Conservation (phyloP, 2,888 invertebrate genomes). For the Charanyca ferruginea region DNA sequence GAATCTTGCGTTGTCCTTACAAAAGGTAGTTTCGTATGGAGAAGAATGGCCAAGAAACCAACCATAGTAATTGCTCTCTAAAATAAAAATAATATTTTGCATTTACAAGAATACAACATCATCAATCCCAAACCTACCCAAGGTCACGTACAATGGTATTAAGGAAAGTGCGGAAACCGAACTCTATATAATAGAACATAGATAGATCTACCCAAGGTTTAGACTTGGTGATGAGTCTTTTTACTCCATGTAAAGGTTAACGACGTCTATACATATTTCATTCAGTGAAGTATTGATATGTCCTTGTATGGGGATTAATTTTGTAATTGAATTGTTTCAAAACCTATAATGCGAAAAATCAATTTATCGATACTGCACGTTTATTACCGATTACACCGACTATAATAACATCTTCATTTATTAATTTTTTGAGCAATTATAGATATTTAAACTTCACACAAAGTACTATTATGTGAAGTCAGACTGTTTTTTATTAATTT, state of each 20-base stretch:
- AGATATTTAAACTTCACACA: conserved; percentile 23
- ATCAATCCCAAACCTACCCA: too few relatives aligned
- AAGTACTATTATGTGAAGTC: conserved; percentile 15
- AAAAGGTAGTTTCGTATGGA: too few relatives aligned
- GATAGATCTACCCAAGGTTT: too few relatives aligned
- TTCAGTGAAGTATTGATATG: background rate
- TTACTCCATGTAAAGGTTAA: background rate
- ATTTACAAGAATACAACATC: too few relatives aligned
- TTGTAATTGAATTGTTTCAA: conserved; percentile 20
- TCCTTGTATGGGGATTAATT: conserved; percentile 16
- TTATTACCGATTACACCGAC: conserved; percentile 13
- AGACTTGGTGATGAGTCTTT: background rate
- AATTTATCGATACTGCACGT: conserved; percentile 16
- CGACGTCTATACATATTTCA: background rate
- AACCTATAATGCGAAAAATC: conserved; percentile 2
- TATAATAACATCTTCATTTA: conserved; percentile 23
- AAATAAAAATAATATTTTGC: too few relatives aligned
- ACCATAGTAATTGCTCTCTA: too few relatives aligned
- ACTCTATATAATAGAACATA: too few relatives aligned
- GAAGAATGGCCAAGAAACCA: too few relatives aligned
- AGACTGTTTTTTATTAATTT: conserved; percentile 18
- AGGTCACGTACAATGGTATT: too few relatives aligned
- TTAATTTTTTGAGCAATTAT: conserved; percentile 30
- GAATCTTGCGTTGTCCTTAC: too few relatives aligned
- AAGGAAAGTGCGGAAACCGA: too few relatives aligned